These are phyloP conservation scores for Patella ulyssiponensis DNA, from an alignment of 2,888 invertebrate species.

Conservation along the genomic window DNA sequence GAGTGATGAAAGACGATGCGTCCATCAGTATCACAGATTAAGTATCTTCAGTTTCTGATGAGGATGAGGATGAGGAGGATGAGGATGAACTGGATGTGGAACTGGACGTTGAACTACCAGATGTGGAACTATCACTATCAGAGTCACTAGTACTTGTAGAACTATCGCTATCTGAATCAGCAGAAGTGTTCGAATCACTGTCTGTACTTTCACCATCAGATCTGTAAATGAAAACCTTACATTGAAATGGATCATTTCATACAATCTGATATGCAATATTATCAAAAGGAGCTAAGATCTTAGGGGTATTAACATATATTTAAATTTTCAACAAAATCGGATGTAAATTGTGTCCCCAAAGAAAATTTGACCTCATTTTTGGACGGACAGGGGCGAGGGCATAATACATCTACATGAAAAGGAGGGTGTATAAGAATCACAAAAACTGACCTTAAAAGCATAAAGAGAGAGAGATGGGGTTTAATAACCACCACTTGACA, in stretches of 20 bases:
- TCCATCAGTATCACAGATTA: too few relatives aligned
- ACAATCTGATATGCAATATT: too few relatives aligned
- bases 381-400: too few relatives aligned
- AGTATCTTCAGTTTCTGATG: slow-evolving; percentile 23
- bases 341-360: background rate
- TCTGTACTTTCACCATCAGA: slow-evolving; percentile 37
- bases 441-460: too few relatives aligned
- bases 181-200: slow-evolving; percentile 35
- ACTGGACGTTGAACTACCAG: slow-evolving; percentile 25
- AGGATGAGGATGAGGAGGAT: slow-evolving; percentile 34
- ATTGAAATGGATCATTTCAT: background rate
- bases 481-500: too few relatives aligned
- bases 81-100: slow-evolving; percentile 37
- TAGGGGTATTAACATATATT: too few relatives aligned
- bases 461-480: too few relatives aligned
- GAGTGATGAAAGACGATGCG: too few relatives aligned
- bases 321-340: background rate
- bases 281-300: too few relatives aligned
- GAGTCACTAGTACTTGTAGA: slow-evolving; percentile 30
- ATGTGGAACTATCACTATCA: slow-evolving; percentile 29
- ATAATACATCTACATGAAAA: too few relatives aligned
- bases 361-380: background rate
- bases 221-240: slow-evolving; percentile 19
- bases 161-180: slow-evolving; percentile 29
- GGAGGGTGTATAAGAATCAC: too few relatives aligned